Evolutionary conservation across 2,888 invertebrate species (phyloP).

Genomic region (Nematopogon swammerdamellus): DNA sequence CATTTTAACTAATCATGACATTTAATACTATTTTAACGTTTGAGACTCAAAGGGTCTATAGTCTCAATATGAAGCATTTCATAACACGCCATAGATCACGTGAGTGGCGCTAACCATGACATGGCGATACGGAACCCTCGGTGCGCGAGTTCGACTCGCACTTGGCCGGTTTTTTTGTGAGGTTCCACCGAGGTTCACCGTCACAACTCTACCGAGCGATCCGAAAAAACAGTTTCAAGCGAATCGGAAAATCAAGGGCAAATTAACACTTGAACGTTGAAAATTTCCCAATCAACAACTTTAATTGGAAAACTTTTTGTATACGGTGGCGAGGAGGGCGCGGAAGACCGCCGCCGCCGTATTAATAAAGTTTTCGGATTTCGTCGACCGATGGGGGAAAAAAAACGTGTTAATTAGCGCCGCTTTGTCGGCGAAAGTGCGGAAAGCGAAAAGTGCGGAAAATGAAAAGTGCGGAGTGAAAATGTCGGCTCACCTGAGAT

Average conservation of each 20-base stretch:
- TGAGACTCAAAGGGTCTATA: too few relatives aligned
- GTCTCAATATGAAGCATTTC: too few relatives aligned
- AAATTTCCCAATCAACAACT: constrained; percentile 53
- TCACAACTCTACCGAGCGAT: too few relatives aligned
- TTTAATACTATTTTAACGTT: too few relatives aligned
- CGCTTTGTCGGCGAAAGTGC: neutral
- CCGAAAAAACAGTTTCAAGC: neutral
- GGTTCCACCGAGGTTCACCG: too few relatives aligned
- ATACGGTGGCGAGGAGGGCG: neutral
- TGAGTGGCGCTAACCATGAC: too few relatives aligned
- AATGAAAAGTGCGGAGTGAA: neutral
- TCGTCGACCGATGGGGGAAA: constrained; percentile 34
- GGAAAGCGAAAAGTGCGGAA: neutral
- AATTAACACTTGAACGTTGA: constrained; percentile 51
- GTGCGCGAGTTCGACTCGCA: too few relatives aligned
- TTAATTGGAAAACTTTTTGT: constrained; percentile 53
- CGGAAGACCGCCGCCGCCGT: constrained; percentile 36
- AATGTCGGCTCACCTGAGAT: constrained; percentile 78
- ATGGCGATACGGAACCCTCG: too few relatives aligned
- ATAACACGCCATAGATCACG: too few relatives aligned
- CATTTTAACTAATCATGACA: too few relatives aligned
- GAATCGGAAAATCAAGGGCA: constrained; percentile 35
- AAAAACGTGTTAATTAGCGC: constrained; percentile 53
- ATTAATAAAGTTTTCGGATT: constrained; percentile 50
- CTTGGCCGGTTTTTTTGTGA: too few relatives aligned